A percentile compares a stretch with the other conserved stretches of the same genome.
phyloP scores from a whole-genome alignment of 2,888 invertebrate species.

The Coenonympha arcania region DNA sequence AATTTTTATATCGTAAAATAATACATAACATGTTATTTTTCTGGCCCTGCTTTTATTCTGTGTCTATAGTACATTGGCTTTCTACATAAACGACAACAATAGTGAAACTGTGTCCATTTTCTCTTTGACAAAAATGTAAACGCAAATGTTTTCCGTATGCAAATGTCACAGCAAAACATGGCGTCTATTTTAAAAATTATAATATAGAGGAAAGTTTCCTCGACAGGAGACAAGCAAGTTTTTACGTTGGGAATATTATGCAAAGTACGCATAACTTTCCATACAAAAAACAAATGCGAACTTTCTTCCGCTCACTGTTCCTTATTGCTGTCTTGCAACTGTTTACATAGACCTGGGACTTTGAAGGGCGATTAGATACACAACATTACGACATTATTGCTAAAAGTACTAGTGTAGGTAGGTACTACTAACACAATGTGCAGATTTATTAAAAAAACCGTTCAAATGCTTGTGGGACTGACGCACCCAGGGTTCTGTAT shows the following conservation, averaged over 20 bases:
- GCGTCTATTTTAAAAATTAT: constrained; percentile 7
- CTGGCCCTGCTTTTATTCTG: no score
- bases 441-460: no score
- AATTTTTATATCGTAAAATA: no score
- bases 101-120: no score
- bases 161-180: constrained; percentile 6
- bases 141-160: constrained; percentile 5
- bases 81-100: no score
- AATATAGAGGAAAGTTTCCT: constrained; percentile 7
- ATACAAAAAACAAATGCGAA: constrained; percentile 11
- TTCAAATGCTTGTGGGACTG: no score
- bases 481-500: no score
- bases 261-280: constrained; percentile 16
- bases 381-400: no score
- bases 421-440: no score
- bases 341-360: background rate
- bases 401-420: no score
- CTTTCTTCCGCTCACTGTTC: background rate
- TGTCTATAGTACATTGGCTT: no score
- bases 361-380: background rate
- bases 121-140: background rate
- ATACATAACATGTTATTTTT: no score
- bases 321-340: constrained; percentile 1
- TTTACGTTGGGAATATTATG: constrained; percentile 17
- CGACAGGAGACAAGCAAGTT: constrained; percentile 17